Base-by-base conservation (phyloP, 2,888 invertebrate genomes). In the Chymomyza fuscimana region DNA sequence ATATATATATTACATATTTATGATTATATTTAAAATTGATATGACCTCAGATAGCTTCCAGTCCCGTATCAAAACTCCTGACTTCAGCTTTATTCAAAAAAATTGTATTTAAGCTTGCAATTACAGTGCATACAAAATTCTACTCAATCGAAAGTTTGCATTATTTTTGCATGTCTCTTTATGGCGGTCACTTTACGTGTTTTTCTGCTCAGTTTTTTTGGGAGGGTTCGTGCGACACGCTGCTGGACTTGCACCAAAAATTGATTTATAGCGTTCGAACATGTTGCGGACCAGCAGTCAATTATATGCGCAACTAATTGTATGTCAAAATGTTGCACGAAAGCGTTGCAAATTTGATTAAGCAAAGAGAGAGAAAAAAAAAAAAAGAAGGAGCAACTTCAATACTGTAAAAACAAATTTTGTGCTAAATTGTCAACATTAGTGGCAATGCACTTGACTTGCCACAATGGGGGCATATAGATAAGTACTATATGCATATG, bases 381-480 rank as follows among this genome's bases (percentile, higher is more conserved):
- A 40, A 2, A 1, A 3, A 10, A 3, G 1, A 54, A n/a, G 0
- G 19, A 19, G 25, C 29, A 25, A 32, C 32, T 32, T 32, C 32
- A 19, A 54, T 19, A 54, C n/a, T 4, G 16, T n/a, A 54, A 15
- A 15, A 54, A 22, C 19, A 82, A 86, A 86, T 83, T 72, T 87
- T 83, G 87, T 86, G 87, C 86, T 83, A 83, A 83, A 83, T 83
- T 87, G 83, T 87, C 86, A 83, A 83, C 83, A 83, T 86, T 74
- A 87, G 72, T 72, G 58, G 65, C 9, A 56, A 61, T 9, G 25
- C 63, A 32, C 12, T 25, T 22, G 25, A 46, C 19, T 29, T 19
- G 62, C 65, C 60, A 52, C 54, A 65, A 63, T 19, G 25, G 15
- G 22, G 54, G 16, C 50, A 63, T 7, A 5, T 29, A 52, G 46